Conservation (phyloP, 2,113 vertebrate species). For the Poeciliopsis turrubarensis region DNA sequence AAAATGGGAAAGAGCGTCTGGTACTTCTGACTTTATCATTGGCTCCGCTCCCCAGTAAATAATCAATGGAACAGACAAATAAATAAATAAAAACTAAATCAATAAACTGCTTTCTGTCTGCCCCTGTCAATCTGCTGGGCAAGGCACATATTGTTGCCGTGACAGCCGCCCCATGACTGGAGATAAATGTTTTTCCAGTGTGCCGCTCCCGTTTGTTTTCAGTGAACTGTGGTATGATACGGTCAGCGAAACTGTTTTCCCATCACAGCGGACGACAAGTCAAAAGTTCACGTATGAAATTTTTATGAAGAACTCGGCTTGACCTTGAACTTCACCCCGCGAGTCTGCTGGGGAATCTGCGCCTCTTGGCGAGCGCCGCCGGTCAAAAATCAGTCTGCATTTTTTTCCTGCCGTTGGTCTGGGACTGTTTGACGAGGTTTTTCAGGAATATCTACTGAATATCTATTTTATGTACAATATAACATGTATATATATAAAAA, state of each 20-base stretch:
- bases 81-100: neutral
- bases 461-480: neutral
- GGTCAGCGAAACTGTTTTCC: neutral
- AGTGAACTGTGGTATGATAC: neutral
- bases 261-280: conserved; percentile 8
- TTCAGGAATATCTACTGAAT: neutral
- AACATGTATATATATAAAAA: neutral
- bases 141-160: neutral
- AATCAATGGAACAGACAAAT: neutral
- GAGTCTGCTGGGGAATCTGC: conserved; percentile 9
- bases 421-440: neutral
- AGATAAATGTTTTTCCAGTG: neutral
- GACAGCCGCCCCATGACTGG: neutral
- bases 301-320: conserved; percentile 17
- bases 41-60: neutral
- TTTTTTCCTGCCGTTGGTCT: neutral
- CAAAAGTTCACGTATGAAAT: conserved; percentile 22
- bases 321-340: neutral
- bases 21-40: neutral
- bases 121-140: neutral
- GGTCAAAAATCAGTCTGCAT: neutral
- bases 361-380: neutral
- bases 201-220: neutral
- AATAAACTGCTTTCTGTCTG: neutral
- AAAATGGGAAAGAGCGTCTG: neutral